phyloP scores from a whole-genome alignment of 2,797 vertebrate species.

The Balearica regulorum region DNA sequence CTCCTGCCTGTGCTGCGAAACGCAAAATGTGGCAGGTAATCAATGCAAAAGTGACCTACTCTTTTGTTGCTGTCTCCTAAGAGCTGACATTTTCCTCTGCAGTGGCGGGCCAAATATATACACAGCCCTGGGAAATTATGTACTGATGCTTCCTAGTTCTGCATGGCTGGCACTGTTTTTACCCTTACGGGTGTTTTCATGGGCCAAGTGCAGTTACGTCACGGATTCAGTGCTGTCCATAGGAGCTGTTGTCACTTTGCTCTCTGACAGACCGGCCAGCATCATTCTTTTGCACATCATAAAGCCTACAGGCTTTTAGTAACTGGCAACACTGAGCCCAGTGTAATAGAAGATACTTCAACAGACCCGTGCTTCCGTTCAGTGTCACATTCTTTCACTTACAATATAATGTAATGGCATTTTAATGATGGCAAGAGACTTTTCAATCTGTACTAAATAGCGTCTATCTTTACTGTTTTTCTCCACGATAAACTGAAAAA shows the following conservation, averaged over 20 bases:
- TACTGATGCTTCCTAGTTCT: not conserved
- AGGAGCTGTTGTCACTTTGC: not conserved
- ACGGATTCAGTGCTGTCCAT: not conserved
- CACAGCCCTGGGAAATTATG: not conserved
- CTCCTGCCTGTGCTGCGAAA: not conserved
- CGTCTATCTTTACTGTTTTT: not conserved
- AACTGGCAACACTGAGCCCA: not conserved
- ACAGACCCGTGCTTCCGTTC: not conserved
- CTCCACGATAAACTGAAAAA: not conserved
- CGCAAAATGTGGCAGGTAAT: not conserved
- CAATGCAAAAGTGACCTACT: not conserved
- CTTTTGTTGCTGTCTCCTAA: not conserved
- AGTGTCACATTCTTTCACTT: not conserved
- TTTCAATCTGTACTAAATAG: not conserved
- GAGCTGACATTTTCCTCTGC: not conserved
- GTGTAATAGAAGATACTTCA: not conserved
- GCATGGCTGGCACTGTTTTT: not conserved
- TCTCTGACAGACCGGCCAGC: not conserved
- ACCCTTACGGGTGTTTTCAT: rapidly evolving
- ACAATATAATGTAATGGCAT: too few species aligned
- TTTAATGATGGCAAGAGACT: not conserved
- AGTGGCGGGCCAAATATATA: not conserved
- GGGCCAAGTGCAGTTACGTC: not conserved
- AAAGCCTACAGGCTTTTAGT: not conserved
- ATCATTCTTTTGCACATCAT: not conserved